Evolutionary conservation across 2,888 invertebrate species (phyloP).

Genomic region (Hirtodrosophila trivittata): DNA sequence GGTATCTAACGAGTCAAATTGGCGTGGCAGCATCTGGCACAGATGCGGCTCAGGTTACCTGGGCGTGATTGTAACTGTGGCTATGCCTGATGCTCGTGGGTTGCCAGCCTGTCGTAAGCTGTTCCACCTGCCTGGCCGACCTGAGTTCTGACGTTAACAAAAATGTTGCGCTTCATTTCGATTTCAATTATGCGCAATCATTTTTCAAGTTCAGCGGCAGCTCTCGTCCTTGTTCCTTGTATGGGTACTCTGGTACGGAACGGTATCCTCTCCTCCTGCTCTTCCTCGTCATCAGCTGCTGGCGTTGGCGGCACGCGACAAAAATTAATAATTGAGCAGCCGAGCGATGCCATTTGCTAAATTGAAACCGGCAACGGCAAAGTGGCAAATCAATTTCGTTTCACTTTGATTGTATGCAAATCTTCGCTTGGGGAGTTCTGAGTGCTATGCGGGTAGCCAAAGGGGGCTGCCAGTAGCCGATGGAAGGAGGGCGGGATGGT

Average conservation of each 20-base stretch:
- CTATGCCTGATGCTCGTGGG: conserved; percentile 8
- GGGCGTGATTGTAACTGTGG: conserved; percentile 19
- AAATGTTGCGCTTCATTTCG: conserved; percentile 70
- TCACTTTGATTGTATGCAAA: conserved; percentile 77
- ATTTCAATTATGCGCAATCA: conserved; percentile 78
- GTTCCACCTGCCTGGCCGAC: conserved; percentile 4
- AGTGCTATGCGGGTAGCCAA: conserved; percentile 1
- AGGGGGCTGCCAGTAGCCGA: background rate
- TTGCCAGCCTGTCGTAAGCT: conserved; percentile 17
- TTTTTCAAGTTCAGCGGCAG: conserved; percentile 68
- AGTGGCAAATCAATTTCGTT: conserved; percentile 75
- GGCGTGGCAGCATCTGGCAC: conserved; percentile 38
- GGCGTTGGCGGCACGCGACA: conserved; percentile 69
- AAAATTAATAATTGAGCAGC: conserved; percentile 74
- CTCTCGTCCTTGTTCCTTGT: conserved; percentile 2
- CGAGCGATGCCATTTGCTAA: conserved; percentile 68
- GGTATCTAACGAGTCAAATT: conserved; percentile 45
- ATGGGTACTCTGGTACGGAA: no score
- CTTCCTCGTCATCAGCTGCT: background rate
- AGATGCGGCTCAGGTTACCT: conserved; percentile 33
- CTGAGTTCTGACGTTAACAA: conserved; percentile 51
- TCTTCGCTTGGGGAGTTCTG: conserved; percentile 54
- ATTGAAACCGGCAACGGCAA: conserved; percentile 66
- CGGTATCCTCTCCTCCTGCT: background rate
- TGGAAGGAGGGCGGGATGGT: no score